Base-by-base conservation (phyloP, 1,140 invertebrate genomes). In the Periplaneta americana region DNA sequence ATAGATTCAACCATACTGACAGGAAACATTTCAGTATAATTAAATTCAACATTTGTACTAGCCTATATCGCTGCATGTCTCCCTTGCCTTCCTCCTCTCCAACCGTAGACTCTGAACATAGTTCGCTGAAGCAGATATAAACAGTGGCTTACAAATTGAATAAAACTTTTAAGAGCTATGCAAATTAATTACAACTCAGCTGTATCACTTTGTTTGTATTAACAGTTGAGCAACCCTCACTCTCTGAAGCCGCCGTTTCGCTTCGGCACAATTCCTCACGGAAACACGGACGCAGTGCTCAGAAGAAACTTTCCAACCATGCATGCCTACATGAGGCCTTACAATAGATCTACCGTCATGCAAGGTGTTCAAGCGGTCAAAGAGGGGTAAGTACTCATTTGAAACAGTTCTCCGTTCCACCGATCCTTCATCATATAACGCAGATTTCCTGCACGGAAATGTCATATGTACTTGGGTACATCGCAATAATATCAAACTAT, bases 271-370 rank as follows among this genome's bases (percentile, higher is more conserved):
- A 90, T 93, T n/a, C 90, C 91, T 10, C 88, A 88, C 84, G 92
- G 93, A n/a, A 93, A 92, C 85, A 92, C 93, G 6, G 93, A 93
- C 83, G 89, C 91, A 22, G 91, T 92, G 74, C 86, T 94, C 22
- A 85, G 87, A 34, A 92, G 93, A 83, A 84, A 86, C 75, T 87
- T 87, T 78, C 86, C 86, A 1, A 84, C 87, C 18, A 92, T 93
- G 88, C 89, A 91, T 83, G 82, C 86, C 15, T 93, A 93, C 86
- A 93, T 94, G 90, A 87, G 87, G 34, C 85, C 87, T 28, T 92
- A 87, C 84, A 92, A 91, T 84, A 87, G 88, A 79, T 85, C 85
- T 2, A 89, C 89, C 74, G 90, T 92, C 5, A 86, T 84, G 5
- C 86, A 89, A 36, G 93, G 93, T 6, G 88, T 94, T 32, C 85